Percentiles rank a stretch among this genome's conserved stretches.
Conservation (phyloP, 2,797 vertebrate genomes). For the Parauchenoglanis ngamensis region DNA sequence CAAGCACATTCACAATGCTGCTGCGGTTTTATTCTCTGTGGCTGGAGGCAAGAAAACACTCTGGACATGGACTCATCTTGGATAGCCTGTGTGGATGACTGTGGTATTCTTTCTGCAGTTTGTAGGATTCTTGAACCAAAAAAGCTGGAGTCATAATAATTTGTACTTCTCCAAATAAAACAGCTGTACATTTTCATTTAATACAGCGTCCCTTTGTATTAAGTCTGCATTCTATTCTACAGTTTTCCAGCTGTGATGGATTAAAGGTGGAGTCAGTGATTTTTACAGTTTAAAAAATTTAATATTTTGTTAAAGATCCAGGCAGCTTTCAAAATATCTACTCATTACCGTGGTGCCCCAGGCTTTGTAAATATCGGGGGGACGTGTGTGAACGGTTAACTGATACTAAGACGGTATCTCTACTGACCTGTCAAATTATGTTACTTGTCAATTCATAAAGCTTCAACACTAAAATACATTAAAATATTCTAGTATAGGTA, state of each 20-base stretch:
- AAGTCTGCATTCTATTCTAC: background rate
- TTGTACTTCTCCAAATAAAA: background rate
- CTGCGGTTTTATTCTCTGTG: constrained; percentile 25
- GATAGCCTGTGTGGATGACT: constrained; percentile 43
- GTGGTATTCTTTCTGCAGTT: constrained; percentile 44
- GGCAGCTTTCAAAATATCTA: background rate
- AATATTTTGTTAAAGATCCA: background rate
- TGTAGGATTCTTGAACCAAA: background rate
- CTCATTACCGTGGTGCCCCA: background rate
- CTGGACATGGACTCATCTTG: constrained; percentile 32
- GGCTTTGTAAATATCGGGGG: background rate
- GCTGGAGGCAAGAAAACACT: constrained; percentile 22
- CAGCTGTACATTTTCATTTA: background rate
- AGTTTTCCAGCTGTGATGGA: background rate
- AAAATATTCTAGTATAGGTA: background rate
- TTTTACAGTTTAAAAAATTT: background rate
- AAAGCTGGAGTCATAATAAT: background rate
- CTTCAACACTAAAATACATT: background rate
- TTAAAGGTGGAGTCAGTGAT: background rate
- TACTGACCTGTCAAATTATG: background rate
- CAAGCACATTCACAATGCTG: constrained; percentile 18
- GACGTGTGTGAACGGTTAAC: background rate
- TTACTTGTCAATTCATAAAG: background rate
- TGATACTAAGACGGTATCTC: background rate
- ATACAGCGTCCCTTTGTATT: background rate